Evolutionary conservation across 64 coral and sea anemone genomes (phyloP), one percentile per base, ranked within the genome.

Genomic region (Astreopora myriophthalma): DNA sequence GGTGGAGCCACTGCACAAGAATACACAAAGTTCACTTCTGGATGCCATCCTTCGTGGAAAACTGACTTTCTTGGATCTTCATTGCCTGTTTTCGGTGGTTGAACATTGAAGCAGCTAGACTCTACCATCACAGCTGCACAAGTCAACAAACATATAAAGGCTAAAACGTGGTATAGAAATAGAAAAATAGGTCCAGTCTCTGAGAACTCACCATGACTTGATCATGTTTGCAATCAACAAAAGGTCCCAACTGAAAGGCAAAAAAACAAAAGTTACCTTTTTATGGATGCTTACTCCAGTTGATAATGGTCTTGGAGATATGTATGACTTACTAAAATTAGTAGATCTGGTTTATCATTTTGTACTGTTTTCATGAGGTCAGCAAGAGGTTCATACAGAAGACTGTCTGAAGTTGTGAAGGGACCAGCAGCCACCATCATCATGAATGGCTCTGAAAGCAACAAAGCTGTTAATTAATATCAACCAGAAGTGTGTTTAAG

Each of bases 151-250:
- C n/a, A n/a, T n/a, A n/a, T n/a, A n/a, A n/a, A n/a, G n/a, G n/a
- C n/a, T n/a, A n/a, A n/a, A n/a, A n/a, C n/a, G n/a, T n/a, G n/a
- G n/a, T n/a, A n/a, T n/a, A n/a, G n/a, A n/a, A n/a, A n/a, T n/a
- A n/a, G n/a, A n/a, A n/a, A n/a, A n/a, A n/a, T n/a, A n/a, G n/a
- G n/a, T n/a, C n/a, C n/a, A n/a, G n/a, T n/a, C n/a, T n/a, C n/a
- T 55, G 3, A 19, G 24, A 64, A 89, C 84, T 71, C 90, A 98
- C 96, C 67, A 95, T 91, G 39, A 98, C 93, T 77, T 91, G 80
- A 11, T 98, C 96, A 91, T 98, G 93, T 71, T 93, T 98, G 86
- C 90, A 75, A 95, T 98, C 96, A 58, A 98, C 87, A 98, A 98
- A 95, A 22, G 96, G 96, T 20, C 96, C 96, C 79, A 98, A 87